Percentiles rank a stretch among this genome's conserved stretches.
These are phyloP conservation scores for Trichogramma dendrolimi DNA, from an alignment of 2,888 invertebrate species.

Conservation along the genomic window DNA sequence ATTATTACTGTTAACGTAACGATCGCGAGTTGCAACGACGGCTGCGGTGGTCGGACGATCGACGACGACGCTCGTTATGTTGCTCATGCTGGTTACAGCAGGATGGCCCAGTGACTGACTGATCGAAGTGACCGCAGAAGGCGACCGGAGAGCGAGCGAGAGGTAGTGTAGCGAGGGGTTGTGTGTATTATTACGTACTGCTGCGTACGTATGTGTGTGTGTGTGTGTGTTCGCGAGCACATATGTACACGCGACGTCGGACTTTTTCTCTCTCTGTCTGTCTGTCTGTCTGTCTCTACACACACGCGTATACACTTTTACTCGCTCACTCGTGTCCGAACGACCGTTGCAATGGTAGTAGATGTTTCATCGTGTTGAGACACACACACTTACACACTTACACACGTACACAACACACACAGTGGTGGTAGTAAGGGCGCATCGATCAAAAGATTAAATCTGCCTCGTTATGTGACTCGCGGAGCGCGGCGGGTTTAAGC, in stretches of 20 bases:
- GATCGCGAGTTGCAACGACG: no score
- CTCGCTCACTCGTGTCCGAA: no score
- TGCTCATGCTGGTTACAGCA: slow-evolving; percentile 46
- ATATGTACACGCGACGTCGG: not conserved
- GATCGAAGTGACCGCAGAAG: slow-evolving; percentile 44
- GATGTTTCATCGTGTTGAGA: no score
- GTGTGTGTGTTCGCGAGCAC: not conserved
- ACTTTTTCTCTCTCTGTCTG: no score
- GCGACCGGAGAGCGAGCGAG: not conserved
- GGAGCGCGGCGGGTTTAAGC: not conserved
- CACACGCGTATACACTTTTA: no score
- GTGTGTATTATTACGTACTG: not conserved
- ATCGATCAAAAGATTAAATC: not conserved
- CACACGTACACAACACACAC: not conserved
- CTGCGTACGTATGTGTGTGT: no score
- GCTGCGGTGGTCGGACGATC: no score
- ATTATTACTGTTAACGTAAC: no score
- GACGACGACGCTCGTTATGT: no score
- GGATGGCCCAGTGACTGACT: slow-evolving; percentile 48
- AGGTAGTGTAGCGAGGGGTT: not conserved
- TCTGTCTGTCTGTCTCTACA: no score
- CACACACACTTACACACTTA: not conserved
- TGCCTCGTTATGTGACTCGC: not conserved
- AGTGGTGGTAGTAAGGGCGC: not conserved
- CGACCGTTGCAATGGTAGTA: no score